Evolutionary conservation across 1,140 invertebrate genomes (phyloP).

Genomic region (Eufriesea mexicana): DNA sequence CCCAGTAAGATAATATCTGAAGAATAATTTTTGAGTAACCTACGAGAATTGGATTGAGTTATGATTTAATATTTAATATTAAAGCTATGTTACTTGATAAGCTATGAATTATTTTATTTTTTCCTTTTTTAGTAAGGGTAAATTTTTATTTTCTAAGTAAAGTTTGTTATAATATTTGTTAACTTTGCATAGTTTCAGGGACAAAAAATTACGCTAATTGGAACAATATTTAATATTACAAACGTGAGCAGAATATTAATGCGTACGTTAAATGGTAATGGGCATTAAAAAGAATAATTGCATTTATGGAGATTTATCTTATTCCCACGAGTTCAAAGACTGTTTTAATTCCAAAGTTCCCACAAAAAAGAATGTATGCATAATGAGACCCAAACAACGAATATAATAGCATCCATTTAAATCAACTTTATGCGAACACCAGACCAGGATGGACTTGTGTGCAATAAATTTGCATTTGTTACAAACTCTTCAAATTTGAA

Average conservation of each 20-base stretch:
- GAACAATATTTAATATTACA: background rate
- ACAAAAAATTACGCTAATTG: background rate
- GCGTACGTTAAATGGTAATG: background rate
- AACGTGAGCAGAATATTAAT: background rate
- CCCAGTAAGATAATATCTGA: background rate
- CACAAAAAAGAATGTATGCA: slow-evolving; percentile 62
- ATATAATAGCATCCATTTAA: slow-evolving; percentile 56
- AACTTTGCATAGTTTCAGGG: background rate
- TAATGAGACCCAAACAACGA: slow-evolving; percentile 53
- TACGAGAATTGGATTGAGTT: background rate
- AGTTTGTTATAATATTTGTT: too few species aligned
- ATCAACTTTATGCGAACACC: slow-evolving; percentile 35
- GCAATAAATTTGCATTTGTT: slow-evolving; percentile 5
- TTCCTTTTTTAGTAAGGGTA: too few species aligned
- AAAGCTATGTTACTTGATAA: background rate
- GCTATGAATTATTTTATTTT: too few species aligned
- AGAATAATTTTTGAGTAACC: background rate
- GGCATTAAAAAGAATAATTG: slow-evolving; percentile 1
- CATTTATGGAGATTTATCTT: slow-evolving; percentile 30
- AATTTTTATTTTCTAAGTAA: too few species aligned
- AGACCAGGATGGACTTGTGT: background rate
- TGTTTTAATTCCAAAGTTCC: slow-evolving; percentile 50
- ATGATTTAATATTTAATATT: background rate
- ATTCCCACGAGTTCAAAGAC: slow-evolving; percentile 66
- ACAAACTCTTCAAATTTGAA: background rate